Conservation (phyloP, 2,797 vertebrate species). For the Diplodus sargus region DNA sequence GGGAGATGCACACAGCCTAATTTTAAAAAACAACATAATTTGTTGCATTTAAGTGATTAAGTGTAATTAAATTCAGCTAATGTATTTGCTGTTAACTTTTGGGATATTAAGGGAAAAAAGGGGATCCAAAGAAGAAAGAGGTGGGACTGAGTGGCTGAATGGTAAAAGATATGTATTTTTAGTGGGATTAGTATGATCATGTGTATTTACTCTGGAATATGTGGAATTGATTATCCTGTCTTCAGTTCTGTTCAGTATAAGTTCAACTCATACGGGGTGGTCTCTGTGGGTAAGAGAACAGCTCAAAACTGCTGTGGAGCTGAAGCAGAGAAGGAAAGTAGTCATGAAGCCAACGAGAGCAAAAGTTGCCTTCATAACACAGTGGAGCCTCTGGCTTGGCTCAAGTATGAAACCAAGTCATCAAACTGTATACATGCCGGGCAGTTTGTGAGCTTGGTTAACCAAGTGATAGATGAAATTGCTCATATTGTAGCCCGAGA, state of each 20-base stretch:
- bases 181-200: conserved; percentile 78
- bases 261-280: conserved; percentile 12
- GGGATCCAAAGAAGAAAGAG: conserved; percentile 20
- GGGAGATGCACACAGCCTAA: conserved; percentile 86
- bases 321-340: conserved; percentile 55
- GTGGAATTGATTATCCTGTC: conserved; percentile 79
- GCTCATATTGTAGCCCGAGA: conserved; percentile 43
- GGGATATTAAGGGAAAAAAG: conserved; percentile 53
- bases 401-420: conserved; percentile 50
- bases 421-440: conserved; percentile 48
- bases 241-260: conserved; percentile 39
- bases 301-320: conserved; percentile 39
- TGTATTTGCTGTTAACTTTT: conserved; percentile 86
- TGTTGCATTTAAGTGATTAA: conserved; percentile 93
- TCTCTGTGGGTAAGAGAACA: conserved; percentile 37
- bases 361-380: conserved; percentile 41
- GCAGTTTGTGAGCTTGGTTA: conserved; percentile 50
- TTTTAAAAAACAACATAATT: conserved; percentile 88
- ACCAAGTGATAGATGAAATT: conserved; percentile 47
- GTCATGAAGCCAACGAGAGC: conserved; percentile 49
- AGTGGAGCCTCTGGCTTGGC: conserved; percentile 73
- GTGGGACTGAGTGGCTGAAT: conserved; percentile 3
- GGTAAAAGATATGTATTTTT: conserved; percentile 85
- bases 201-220: conserved; percentile 86
- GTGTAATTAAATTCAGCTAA: conserved; percentile 93